phyloP scores from a whole-genome alignment of 2,888 invertebrate species.

The Lingula anatina region DNA sequence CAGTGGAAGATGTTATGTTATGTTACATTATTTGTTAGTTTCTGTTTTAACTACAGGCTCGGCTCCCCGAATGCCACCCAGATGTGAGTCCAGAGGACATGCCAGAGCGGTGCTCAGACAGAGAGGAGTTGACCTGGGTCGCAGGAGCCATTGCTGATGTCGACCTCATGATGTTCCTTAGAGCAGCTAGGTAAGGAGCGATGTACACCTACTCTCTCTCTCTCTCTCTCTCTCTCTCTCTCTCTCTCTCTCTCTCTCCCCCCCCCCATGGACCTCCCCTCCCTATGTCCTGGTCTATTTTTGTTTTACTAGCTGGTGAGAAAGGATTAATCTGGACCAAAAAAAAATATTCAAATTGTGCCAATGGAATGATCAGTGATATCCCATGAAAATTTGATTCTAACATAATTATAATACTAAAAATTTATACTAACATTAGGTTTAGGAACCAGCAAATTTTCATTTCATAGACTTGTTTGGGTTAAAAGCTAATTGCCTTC shows the following conservation, averaged over 20 bases:
- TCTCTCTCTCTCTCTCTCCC: neutral
- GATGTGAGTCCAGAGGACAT: conserved; percentile 48
- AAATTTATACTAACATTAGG: too few species aligned
- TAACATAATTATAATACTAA: too few species aligned
- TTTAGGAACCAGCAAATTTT: too few species aligned
- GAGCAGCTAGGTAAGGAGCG: conserved; percentile 80
- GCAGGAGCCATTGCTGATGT: conserved; percentile 85
- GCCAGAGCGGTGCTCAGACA: conserved; percentile 56
- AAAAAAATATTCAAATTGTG: too few species aligned
- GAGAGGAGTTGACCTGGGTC: conserved; percentile 91
- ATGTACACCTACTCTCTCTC: neutral
- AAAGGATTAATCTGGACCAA: too few species aligned
- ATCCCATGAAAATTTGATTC: too few species aligned
- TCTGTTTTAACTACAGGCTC: conserved; percentile 55
- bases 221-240: neutral
- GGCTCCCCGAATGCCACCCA: conserved; percentile 60
- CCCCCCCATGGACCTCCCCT: neutral
- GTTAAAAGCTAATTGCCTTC: too few species aligned
- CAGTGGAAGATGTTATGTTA: too few species aligned
- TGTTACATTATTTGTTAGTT: neutral
- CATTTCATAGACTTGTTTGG: too few species aligned
- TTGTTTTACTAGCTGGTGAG: neutral
- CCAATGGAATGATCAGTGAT: too few species aligned
- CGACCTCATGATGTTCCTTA: conserved; percentile 93
- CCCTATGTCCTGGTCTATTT: neutral